Base-by-base conservation (phyloP, 2,797 vertebrate species). In the Typhlichthys subterraneus region DNA sequence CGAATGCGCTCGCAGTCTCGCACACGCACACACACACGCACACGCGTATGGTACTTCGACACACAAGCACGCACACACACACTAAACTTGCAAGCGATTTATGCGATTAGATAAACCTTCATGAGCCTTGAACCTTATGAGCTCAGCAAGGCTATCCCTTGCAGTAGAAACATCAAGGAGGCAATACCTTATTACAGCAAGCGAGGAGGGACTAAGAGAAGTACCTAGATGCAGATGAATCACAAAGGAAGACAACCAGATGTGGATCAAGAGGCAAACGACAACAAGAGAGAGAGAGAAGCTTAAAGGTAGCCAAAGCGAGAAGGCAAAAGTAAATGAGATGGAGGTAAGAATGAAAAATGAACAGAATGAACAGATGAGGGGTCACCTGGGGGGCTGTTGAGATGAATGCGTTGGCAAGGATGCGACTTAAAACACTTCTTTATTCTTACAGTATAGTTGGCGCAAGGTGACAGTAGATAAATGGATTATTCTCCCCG, bases 381-480 rank as follows among this genome's bases (percentile, higher is more conserved):
- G 56, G 62, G 60, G 2, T 2, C 68, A 61, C 65, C 65, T 51
- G 61, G 66, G 19, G 13, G 49, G 17, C 19, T 2, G 57, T 6
- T 54, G 42, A 75, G 82, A 76, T 64, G 38, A 83, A 88, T 79
- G 84, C 70, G 68, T 70, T 47, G 17, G 61, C 54, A 45, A 70
- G 23, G 23, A 29, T 29, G 23, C 4, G 23, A 29, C 23, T 29
- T 29, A 29, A 29, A 29, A 29, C 23, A 29, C 23, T 29, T 29
- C 23, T 29, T 29, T 29, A 29, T 29, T 29, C 23, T 29, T 29
- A 29, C 23, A 29, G 23, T 29, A 71, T 45, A 62, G 76, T 75
- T 84, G 82, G 74, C 73, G 63, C 65, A 69, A 53, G 31, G 45
- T 67, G 80, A 83, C 82, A 83, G 66, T 51, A 46, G 68, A 72